These are phyloP conservation scores for Nymphalis polychloros DNA, from an alignment of 2,888 invertebrate species.

Conservation along the genomic window DNA sequence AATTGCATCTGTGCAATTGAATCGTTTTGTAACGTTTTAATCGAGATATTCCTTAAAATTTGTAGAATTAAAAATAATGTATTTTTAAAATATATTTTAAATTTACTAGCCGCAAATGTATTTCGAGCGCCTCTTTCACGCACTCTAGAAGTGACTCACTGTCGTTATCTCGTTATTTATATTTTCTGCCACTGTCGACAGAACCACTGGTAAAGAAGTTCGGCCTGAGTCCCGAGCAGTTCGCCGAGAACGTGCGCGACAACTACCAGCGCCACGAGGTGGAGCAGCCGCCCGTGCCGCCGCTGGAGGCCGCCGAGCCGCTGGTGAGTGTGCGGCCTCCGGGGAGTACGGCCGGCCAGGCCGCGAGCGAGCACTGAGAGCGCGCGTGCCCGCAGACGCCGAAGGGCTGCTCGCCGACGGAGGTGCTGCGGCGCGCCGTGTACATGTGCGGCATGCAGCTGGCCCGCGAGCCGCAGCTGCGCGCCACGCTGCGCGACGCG, in stretches of 20 bases:
- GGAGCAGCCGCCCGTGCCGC: conserved; percentile 94
- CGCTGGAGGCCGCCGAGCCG: conserved; percentile 90
- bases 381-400: conserved; percentile 45
- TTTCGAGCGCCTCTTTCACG: too few species aligned
- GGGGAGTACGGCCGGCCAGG: background rate
- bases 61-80: too few species aligned
- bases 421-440: conserved; percentile 93
- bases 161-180: too few species aligned
- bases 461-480: conserved; percentile 93
- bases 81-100: too few species aligned
- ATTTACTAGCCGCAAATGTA: too few species aligned
- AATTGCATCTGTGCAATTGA: too few species aligned
- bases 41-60: too few species aligned
- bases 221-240: conserved; percentile 96
- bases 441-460: conserved; percentile 97
- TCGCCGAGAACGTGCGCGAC: conserved; percentile 97
- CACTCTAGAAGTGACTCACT: too few species aligned
- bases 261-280: conserved; percentile 98
- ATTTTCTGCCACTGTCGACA: conserved; percentile 45
- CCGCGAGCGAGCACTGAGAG: too few species aligned
- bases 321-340: conserved; percentile 79
- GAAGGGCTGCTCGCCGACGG: conserved; percentile 83
- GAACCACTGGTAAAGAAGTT: conserved; percentile 93
- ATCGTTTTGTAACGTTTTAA: too few species aligned
- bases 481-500: conserved; percentile 91